Conservation (phyloP, 2,888 invertebrate genomes). For the Tenodera sinensis region DNA sequence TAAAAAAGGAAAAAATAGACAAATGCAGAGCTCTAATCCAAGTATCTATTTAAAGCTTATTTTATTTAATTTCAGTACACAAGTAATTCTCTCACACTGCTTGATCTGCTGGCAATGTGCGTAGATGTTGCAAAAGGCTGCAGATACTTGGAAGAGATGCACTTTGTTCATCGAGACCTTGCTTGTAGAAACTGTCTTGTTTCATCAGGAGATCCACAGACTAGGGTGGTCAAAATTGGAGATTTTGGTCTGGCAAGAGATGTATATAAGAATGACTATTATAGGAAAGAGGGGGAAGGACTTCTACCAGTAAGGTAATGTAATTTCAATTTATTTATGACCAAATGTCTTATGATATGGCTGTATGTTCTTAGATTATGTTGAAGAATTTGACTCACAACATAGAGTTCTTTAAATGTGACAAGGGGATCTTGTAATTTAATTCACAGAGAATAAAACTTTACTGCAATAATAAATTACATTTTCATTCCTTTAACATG, state of each 20-base stretch:
- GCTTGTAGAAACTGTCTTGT: conserved; percentile 96
- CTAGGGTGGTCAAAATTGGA: conserved; percentile 89
- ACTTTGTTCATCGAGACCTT: conserved; percentile 94
- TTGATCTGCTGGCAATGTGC: conserved; percentile 88
- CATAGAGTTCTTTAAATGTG: neutral
- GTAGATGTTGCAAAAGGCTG: conserved; percentile 95
- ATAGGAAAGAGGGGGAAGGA: conserved; percentile 76
- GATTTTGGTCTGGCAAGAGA: conserved; percentile 96
- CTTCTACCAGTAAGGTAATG: conserved; percentile 76
- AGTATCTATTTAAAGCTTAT: neutral
- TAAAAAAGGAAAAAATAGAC: too few species aligned
- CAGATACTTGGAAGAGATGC: conserved; percentile 92
- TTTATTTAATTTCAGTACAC: conserved; percentile 49
- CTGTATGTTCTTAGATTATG: neutral
- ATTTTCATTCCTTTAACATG: too few species aligned
- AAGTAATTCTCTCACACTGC: conserved; percentile 65
- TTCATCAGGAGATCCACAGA: conserved; percentile 61
- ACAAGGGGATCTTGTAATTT: too few species aligned
- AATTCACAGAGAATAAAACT: too few species aligned
- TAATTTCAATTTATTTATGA: neutral
- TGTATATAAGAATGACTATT: conserved; percentile 96
- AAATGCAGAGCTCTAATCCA: too few species aligned
- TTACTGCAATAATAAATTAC: too few species aligned
- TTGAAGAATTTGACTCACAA: neutral
- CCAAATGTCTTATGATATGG: neutral